These are phyloP conservation scores for Falco cherrug DNA, from an alignment of 2,797 vertebrate species.

Conservation along the genomic window DNA sequence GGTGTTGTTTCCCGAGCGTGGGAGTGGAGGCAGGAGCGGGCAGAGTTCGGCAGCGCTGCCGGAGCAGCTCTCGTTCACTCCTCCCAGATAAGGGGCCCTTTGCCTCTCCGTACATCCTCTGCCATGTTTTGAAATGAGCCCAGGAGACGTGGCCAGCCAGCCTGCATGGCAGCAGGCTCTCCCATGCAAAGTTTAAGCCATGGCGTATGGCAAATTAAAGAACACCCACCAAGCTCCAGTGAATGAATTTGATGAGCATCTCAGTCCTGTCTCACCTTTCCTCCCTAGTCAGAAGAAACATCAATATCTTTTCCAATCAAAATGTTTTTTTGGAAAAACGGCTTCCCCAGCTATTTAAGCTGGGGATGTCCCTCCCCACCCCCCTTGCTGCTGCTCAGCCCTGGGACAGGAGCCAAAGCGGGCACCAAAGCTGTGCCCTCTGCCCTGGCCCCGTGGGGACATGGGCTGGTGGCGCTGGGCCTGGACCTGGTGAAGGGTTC, in stretches of 20 bases:
- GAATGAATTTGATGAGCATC: not conserved
- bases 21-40: not conserved
- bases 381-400: not conserved
- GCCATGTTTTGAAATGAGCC: not conserved
- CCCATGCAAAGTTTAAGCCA: not conserved
- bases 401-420: not conserved
- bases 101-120: not conserved
- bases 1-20: fast-evolving
- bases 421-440: not conserved
- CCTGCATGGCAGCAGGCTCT: fast-evolving
- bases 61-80: not conserved
- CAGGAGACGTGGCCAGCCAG: not conserved
- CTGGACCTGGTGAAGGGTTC: not conserved
- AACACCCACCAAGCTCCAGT: not conserved
- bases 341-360: not conserved
- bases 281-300: not conserved
- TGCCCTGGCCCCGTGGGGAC: not conserved
- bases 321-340: not conserved
- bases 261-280: not conserved
- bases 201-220: too few relatives aligned
- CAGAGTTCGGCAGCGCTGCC: not conserved
- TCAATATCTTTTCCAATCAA: not conserved
- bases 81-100: not conserved
- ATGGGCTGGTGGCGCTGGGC: fast-evolving
- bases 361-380: not conserved